Evolutionary conservation across 37 sponge, comb jelly and placozoan species (phyloP), one percentile per base, ranked within the genome.

Genomic region (Spongilla lacustris): DNA sequence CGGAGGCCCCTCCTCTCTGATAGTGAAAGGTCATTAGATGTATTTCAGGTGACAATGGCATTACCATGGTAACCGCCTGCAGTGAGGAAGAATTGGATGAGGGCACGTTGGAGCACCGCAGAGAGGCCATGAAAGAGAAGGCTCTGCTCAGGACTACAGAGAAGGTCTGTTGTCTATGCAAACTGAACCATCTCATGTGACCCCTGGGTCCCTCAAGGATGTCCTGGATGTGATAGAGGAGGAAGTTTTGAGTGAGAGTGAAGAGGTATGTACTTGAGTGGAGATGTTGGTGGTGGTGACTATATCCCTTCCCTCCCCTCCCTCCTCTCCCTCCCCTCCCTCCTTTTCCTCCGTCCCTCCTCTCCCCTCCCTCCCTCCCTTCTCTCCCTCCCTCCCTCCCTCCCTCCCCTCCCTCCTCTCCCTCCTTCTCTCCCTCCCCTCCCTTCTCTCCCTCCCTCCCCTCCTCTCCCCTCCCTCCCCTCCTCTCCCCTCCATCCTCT

Each of bases 21-120:
- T 14, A 73, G 32, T 13, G 74, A 31, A 73, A 73, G 30, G 74
- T 34, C 14, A 33, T 11, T 17, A 73, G 29, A 11, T 14, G 0
- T 22, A 26, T 50, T 0, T 23, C 78, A 50, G 71, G 22, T 69
- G 46, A 36, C 30, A 17, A 13, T 24, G 25, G 10, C 8, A 14
- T 81, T 58, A 38, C 23, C 79, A 79, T 4, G 76, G 32, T 31
- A 35, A 75, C 76, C 76, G 50, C 49, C 37, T 66, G 75, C 37
- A 78, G 48, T 81, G 92, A 86, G 38, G 93, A 91, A 35, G 92
- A 91, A 24, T 66, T 87, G 46, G 83, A 87, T 76, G 93, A 95
- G 31, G 90, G 89, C 34, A 91, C 67, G 49, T 85, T 90, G 2
- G 95, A 94, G 68, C 34, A 78, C n/a, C 67, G 86, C 26, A 78